Percentiles rank a stretch among this genome's conserved stretches.
These are phyloP conservation scores for Clunio marinus DNA, from an alignment of 2,888 invertebrate genomes.

Conservation along the genomic window DNA sequence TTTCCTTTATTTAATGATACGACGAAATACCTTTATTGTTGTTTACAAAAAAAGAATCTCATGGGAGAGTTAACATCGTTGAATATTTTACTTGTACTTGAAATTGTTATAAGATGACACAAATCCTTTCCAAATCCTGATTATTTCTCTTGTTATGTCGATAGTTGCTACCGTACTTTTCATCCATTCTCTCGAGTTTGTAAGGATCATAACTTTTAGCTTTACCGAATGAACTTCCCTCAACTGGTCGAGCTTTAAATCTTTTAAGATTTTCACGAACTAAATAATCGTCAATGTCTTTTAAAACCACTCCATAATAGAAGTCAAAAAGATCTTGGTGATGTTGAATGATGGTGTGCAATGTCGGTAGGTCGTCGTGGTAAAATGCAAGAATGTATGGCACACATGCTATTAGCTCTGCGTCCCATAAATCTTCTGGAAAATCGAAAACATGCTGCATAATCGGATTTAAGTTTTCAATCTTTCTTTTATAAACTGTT, in stretches of 20 bases:
- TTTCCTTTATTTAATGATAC: no score
- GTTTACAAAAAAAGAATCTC: no score
- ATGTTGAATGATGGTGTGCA: neutral
- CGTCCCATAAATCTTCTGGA: neutral
- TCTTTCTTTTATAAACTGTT: neutral
- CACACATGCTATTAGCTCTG: constrained; percentile 4
- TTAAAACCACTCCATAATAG: neutral
- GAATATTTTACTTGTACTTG: no score
- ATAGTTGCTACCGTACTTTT: constrained; percentile 4
- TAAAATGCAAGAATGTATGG: neutral
- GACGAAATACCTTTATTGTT: no score
- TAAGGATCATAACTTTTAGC: neutral
- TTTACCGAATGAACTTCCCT: neutral
- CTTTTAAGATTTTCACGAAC: neutral
- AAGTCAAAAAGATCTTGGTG: constrained; percentile 4
- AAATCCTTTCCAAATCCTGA: constrained; percentile 7
- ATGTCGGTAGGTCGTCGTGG: neutral
- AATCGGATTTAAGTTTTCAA: neutral
- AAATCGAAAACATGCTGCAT: neutral
- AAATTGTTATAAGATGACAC: neutral
- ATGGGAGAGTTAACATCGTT: no score
- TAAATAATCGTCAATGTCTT: neutral
- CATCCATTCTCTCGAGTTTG: neutral
- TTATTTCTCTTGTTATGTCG: constrained; percentile 9
- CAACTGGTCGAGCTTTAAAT: constrained; percentile 8